Evolutionary conservation across 2,797 vertebrate genomes (phyloP).

Genomic region (Poliocrania exsul): DNA sequence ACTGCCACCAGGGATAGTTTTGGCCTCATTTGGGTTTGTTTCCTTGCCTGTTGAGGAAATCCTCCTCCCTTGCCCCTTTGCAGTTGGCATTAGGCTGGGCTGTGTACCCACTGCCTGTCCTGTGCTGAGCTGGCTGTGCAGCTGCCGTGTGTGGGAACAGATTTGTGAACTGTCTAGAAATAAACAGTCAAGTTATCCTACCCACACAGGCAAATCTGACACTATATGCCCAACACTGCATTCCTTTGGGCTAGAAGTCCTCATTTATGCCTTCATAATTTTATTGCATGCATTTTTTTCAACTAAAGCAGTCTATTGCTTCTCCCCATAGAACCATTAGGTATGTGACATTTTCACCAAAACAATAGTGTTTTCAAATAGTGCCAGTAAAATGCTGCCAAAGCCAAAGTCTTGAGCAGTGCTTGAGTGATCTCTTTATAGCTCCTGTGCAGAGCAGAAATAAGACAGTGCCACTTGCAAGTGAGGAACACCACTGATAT

Average conservation of each 20-base stretch:
- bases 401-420: not conserved
- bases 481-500: accelerated
- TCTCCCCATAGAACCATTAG: not conserved
- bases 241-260: slow-evolving; percentile 6
- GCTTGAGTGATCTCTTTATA: not conserved
- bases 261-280: not conserved
- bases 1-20: not conserved
- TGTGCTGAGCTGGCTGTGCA: not conserved
- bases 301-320: not conserved
- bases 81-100: not conserved
- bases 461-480: not conserved
- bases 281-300: not conserved
- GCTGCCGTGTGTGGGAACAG: not conserved
- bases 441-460: not conserved
- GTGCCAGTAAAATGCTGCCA: not conserved
- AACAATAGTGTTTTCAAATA: slow-evolving; percentile 24
- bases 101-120: not conserved
- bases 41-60: not conserved
- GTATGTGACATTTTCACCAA: slow-evolving; percentile 34
- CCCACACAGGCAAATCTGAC: not conserved
- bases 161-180: not conserved
- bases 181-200: not conserved
- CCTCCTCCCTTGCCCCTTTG: not conserved
- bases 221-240: not conserved
- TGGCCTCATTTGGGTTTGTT: not conserved